A percentile compares a stretch with the other conserved stretches of the same genome.
Conservation (phyloP, 2,888 invertebrate genomes). For the Hedychridium roseum region DNA sequence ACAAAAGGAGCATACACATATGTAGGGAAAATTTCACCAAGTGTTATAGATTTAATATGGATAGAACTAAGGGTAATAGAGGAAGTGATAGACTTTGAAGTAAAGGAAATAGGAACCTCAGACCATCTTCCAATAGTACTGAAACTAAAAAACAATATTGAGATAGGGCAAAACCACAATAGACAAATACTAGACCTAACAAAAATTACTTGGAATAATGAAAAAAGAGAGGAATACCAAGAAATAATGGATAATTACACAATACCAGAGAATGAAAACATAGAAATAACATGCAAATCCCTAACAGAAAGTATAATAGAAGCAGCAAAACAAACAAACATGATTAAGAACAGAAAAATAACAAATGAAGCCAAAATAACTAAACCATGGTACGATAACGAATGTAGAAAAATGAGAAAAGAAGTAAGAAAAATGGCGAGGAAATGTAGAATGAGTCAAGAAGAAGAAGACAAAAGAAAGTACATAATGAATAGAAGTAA, state of each 20-base stretch:
- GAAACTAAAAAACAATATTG: neutral
- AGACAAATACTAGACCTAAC: neutral
- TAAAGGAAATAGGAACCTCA: conserved; percentile 1
- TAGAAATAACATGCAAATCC: neutral
- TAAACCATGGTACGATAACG: neutral
- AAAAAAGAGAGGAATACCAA: neutral
- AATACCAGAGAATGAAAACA: neutral
- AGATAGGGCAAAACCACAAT: neutral
- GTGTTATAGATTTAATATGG: conserved; percentile 4
- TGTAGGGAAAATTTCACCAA: conserved; percentile 2
- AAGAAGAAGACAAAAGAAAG: neutral
- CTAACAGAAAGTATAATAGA: neutral
- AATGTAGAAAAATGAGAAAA: neutral
- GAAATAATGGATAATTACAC: neutral
- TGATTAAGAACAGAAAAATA: neutral
- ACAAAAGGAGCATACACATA: conserved; percentile 1
- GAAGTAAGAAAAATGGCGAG: neutral
- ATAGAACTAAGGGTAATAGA: neutral
- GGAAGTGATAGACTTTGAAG: neutral
- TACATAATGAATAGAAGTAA: neutral
- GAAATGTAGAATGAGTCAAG: neutral
- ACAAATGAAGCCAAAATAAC: neutral
- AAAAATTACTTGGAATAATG: neutral
- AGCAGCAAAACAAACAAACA: neutral
- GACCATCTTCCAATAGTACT: conserved; percentile 1